Evolutionary conservation across 1,140 invertebrate genomes (phyloP), one percentile per base, ranked within the genome.

Genomic region (Vanessa atalanta): DNA sequence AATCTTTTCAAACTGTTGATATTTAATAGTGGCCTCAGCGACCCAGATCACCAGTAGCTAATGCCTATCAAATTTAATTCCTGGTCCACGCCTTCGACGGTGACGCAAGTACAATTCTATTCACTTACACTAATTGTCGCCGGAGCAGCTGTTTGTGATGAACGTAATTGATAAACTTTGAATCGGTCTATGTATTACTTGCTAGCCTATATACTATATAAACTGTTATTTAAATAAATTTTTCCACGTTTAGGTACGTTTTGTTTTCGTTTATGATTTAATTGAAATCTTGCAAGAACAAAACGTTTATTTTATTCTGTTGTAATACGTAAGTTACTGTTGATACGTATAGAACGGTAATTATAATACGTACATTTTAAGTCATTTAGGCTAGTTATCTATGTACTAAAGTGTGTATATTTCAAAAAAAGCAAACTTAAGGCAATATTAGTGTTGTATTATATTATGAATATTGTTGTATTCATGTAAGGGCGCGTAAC

Each of bases 71-170:
- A 87, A 84, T 83, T 78, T 86, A 84, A 86, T 84, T 87, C 79
- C 37, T 79, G 61, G 83, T 79, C 68, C 79, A 79, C 79, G 80
- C 79, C 75, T 81, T 75, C 76, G 66, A 57, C 61, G 82, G 78
- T 88, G 87, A 88, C 87, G 85, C 82, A 87, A 88, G 74, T 69
- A 71, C 79, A 87, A 88, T 87, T 88, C 84, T 78, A 81, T 65
- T 82, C 85, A 88, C 84, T 87, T 84, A 82, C 80, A 80, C 79
- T 88, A 88, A 88, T 88, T 88, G 85, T 80, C 53, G 53, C 12
- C 2, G 50, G 53, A 82, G 84, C 78, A 80, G 79, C 77, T 80
- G 79, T 73, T 70, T 72, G 26, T 63, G 70, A 66, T 75, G 50
- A 50, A 72, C 23, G 65, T 70, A 72, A 78, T 72, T 66, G 65